Percentiles rank a stretch among this genome's conserved stretches.
phyloP scores from a whole-genome alignment of 92 coral and sea anemone genomes.

The Siderastrea radians region DNA sequence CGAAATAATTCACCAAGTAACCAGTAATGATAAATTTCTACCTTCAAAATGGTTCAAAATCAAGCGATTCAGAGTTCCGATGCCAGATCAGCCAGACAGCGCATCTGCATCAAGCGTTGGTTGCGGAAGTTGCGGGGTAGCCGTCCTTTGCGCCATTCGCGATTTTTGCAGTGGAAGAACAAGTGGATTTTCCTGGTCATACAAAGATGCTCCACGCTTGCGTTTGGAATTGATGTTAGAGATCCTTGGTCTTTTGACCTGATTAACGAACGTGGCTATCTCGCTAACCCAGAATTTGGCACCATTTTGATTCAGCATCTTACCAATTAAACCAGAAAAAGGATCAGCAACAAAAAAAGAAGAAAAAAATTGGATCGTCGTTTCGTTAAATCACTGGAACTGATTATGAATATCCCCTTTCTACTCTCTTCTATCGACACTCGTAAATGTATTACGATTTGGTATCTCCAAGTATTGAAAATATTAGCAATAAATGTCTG shows the following conservation, averaged over 20 bases:
- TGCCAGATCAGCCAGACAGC: background rate
- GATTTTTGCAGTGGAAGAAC: background rate
- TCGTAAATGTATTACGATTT: no score
- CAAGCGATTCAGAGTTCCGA: background rate
- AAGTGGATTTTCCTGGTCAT: background rate
- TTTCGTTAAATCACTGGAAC: no score
- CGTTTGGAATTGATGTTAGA: background rate
- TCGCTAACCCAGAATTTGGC: no score
- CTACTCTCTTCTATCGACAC: no score
- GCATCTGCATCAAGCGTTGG: background rate
- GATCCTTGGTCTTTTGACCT: background rate
- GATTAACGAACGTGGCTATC: no score
- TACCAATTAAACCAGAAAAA: no score
- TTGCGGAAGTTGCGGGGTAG: constrained; percentile 20
- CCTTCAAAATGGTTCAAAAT: background rate
- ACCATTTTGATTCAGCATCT: no score
- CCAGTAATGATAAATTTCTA: background rate
- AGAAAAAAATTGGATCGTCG: no score
- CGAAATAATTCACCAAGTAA: background rate
- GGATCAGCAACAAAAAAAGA: no score
- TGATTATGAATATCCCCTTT: no score
- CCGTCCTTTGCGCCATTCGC: background rate
- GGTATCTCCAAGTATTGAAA: no score
- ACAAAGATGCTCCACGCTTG: background rate
- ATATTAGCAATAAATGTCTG: no score